phyloP scores from a whole-genome alignment of 2,113 vertebrate species.

The Ranitomeya variabilis region DNA sequence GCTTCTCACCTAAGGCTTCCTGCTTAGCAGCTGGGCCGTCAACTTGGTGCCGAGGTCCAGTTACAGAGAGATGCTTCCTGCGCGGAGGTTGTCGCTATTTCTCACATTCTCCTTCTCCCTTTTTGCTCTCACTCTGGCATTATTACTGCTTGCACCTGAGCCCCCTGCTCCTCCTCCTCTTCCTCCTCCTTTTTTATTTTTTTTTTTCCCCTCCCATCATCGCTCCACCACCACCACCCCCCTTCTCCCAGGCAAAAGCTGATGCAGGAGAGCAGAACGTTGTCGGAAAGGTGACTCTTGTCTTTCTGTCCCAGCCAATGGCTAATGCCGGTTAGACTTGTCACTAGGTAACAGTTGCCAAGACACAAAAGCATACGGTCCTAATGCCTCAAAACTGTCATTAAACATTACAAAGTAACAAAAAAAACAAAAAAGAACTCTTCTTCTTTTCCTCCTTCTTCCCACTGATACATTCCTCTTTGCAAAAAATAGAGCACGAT shows the following conservation, averaged over 20 bases:
- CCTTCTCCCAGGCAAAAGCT: conserved; percentile 61
- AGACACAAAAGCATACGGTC: conserved; percentile 66
- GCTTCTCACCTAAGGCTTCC: conserved; percentile 68
- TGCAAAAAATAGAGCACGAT: neutral
- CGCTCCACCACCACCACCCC: conserved; percentile 51
- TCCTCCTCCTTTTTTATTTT: conserved; percentile 59
- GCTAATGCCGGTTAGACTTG: conserved; percentile 74
- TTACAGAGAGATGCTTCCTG: conserved; percentile 64
- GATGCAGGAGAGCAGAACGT: conserved; percentile 72
- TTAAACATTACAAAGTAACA: conserved; percentile 75
- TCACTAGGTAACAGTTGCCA: conserved; percentile 87
- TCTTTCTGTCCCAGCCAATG: conserved; percentile 75
- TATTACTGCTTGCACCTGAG: conserved; percentile 81
- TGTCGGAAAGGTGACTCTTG: conserved; percentile 79
- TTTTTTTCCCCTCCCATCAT: conserved; percentile 64
- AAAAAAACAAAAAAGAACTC: conserved; percentile 67
- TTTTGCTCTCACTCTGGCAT: conserved; percentile 63
- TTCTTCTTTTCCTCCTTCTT: conserved; percentile 36
- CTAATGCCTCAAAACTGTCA: conserved; percentile 73
- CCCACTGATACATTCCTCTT: neutral
- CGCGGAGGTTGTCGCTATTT: conserved; percentile 68
- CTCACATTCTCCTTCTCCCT: conserved; percentile 66
- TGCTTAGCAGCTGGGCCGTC: conserved; percentile 62
- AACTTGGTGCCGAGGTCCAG: conserved; percentile 61
- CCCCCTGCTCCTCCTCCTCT: conserved; percentile 63